Percentiles rank a stretch among this genome's conserved stretches.
Conservation (phyloP, 2,888 invertebrate genomes). For the Cacoxenus indagator region DNA sequence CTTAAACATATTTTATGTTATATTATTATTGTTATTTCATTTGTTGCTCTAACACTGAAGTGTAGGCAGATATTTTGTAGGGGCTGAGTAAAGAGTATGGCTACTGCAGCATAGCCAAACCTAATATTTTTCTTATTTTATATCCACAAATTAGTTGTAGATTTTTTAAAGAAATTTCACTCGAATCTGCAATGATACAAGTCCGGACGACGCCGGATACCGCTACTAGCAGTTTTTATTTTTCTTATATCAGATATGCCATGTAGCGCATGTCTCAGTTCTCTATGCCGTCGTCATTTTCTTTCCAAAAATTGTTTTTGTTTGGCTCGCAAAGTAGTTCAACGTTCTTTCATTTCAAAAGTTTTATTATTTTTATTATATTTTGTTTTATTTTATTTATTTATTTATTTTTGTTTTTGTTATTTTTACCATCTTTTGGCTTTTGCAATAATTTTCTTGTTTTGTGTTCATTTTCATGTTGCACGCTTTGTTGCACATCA, state of each 20-base stretch:
- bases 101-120: too few species aligned
- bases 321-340: constrained; percentile 35
- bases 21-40: too few species aligned
- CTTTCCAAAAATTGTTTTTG: not conserved
- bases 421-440: not conserved
- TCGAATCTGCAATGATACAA: too few species aligned
- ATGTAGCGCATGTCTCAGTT: not conserved
- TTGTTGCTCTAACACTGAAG: too few species aligned
- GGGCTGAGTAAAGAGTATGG: too few species aligned
- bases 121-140: too few species aligned
- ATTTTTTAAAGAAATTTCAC: too few species aligned
- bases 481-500: constrained; percentile 55
- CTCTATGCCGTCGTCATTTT: not conserved
- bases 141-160: too few species aligned
- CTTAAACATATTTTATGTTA: too few species aligned
- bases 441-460: constrained; percentile 11
- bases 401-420: not conserved
- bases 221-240: not conserved
- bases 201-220: too few species aligned
- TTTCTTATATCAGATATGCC: not conserved
- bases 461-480: constrained; percentile 41
- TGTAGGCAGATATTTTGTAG: too few species aligned
- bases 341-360: constrained; percentile 47
- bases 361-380: not conserved
- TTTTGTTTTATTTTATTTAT: not conserved